A percentile compares a stretch with the other conserved stretches of the same genome.
Conservation (phyloP, 2,797 vertebrate species). For the Phrynocephalus forsythii region DNA sequence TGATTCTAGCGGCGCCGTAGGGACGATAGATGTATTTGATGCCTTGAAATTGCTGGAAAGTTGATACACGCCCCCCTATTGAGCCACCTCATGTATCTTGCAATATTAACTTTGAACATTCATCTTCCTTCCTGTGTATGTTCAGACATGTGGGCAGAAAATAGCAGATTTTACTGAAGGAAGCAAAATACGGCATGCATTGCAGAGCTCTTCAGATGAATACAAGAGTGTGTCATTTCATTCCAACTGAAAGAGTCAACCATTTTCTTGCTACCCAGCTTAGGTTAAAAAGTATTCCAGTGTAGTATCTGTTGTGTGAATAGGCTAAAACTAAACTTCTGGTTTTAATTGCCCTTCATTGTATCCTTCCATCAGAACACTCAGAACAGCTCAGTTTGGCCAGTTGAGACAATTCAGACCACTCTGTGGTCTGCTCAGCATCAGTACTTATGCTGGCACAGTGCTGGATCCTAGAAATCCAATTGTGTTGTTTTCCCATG, state of each 20-base stretch:
- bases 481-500: background rate
- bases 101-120: conserved; percentile 14
- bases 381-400: background rate
- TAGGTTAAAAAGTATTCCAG: background rate
- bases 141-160: too few species aligned
- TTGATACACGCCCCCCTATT: fast-evolving
- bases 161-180: background rate
- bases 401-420: background rate
- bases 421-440: background rate
- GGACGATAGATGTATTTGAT: conserved; percentile 8
- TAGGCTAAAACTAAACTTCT: background rate
- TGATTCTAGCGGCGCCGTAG: background rate
- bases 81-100: conserved; percentile 2
- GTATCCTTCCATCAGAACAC: background rate
- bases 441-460: background rate
- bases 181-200: background rate
- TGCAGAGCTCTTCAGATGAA: conserved; percentile 31
- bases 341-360: background rate
- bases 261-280: background rate
- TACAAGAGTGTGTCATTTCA: conserved; percentile 23
- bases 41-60: conserved; percentile 18
- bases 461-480: background rate
- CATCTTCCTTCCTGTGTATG: background rate
- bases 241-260: conserved; percentile 25
- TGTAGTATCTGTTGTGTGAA: background rate